Conservation (phyloP, 2,113 vertebrate genomes). For the Dromaius novaehollandiae region DNA sequence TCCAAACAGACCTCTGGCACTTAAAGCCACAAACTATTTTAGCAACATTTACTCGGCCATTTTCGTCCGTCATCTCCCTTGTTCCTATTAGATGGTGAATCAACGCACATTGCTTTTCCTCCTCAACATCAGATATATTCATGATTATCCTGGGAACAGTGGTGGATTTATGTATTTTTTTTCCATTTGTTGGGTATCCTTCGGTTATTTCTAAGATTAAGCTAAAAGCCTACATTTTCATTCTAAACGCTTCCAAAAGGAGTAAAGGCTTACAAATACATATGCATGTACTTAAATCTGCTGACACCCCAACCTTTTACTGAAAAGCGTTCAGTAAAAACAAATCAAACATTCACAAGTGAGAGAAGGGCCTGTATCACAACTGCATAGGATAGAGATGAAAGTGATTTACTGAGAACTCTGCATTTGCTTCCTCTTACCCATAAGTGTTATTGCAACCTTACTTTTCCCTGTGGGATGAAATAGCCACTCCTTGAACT, state of each 20-base stretch:
- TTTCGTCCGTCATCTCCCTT: not conserved
- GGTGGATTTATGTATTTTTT: not conserved
- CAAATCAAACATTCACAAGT: not conserved
- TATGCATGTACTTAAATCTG: fast-evolving
- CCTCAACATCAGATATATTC: fast-evolving
- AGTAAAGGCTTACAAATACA: not conserved
- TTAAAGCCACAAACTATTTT: not conserved
- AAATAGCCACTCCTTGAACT: not conserved
- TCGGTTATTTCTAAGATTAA: not conserved
- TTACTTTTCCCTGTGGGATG: not conserved
- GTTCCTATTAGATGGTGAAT: not conserved
- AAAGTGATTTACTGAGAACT: not conserved
- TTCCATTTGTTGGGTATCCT: not conserved
- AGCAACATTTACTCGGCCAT: not conserved
- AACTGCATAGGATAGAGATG: not conserved
- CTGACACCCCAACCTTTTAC: not conserved
- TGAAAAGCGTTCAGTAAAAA: not conserved
- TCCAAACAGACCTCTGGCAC: not conserved
- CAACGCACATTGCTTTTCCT: not conserved
- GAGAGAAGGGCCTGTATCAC: not conserved
- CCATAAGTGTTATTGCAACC: not conserved
- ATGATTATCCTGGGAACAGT: not conserved
- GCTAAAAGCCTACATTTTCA: too few species aligned
- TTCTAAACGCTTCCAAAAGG: not conserved
- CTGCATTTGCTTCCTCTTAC: not conserved